These are phyloP conservation scores for Pyrochroa serraticornis DNA, from an alignment of 2,888 invertebrate species.

Conservation along the genomic window DNA sequence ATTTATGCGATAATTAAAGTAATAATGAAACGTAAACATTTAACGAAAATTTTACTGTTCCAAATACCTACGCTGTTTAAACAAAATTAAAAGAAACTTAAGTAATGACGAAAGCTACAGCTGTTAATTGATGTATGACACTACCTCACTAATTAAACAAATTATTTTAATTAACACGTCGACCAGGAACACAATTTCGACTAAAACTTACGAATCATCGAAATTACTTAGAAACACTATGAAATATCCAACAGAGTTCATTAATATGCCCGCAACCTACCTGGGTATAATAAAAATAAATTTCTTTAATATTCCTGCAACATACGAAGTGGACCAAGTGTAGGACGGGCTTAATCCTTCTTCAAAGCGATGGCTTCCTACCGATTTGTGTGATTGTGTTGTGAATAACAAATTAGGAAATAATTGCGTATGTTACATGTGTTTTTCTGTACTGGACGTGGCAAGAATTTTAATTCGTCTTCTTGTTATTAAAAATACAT, in stretches of 20 bases:
- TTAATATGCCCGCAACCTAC: constrained; percentile 25
- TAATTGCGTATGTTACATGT: constrained; percentile 43
- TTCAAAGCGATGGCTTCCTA: constrained; percentile 28
- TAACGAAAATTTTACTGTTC: constrained; percentile 28
- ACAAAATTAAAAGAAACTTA: constrained; percentile 33
- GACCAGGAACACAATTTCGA: constrained; percentile 22
- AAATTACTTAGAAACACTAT: not conserved
- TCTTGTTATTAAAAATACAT: constrained; percentile 42
- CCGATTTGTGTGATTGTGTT: constrained; percentile 41
- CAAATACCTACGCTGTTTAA: constrained; percentile 30
- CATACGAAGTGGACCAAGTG: constrained; percentile 37
- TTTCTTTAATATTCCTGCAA: constrained; percentile 38
- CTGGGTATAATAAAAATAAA: constrained; percentile 38
- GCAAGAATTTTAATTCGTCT: constrained; percentile 37
- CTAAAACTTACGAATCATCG: not conserved
- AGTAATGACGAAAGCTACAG: constrained; percentile 34
- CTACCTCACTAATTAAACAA: constrained; percentile 36
- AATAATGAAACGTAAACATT: constrained; percentile 31
- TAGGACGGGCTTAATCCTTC: constrained; percentile 29
- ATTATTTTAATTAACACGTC: constrained; percentile 36
- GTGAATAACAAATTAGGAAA: constrained; percentile 42
- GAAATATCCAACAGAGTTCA: constrained; percentile 1
- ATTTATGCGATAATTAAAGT: constrained; percentile 30
- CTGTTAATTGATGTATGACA: constrained; percentile 38
- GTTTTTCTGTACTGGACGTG: constrained; percentile 36